A percentile compares a stretch with the other conserved stretches of the same genome.
Evolutionary conservation across 2,888 invertebrate species (phyloP).

Genomic region (Muschampia plurimacula): DNA sequence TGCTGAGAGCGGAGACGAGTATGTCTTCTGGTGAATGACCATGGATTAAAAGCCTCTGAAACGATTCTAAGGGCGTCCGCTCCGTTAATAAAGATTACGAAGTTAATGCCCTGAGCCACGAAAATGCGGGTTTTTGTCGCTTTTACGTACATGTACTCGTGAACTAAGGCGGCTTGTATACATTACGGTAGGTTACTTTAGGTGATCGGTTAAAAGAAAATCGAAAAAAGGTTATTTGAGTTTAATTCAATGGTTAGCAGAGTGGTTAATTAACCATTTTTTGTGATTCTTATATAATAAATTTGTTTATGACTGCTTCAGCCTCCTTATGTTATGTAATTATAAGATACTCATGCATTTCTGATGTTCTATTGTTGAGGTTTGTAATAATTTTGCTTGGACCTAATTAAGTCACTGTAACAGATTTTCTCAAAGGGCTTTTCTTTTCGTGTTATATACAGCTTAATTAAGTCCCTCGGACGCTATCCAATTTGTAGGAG

Average conservation of each 20-base stretch:
- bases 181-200: slow-evolving; percentile 17
- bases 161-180: slow-evolving; percentile 27
- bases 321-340: background rate
- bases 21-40: slow-evolving; percentile 43
- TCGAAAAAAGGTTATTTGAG: background rate
- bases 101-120: slow-evolving; percentile 45
- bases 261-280: background rate
- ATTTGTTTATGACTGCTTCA: background rate
- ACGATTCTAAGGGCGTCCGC: slow-evolving; percentile 48
- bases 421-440: too few species aligned
- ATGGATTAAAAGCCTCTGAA: slow-evolving; percentile 47
- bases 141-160: slow-evolving; percentile 33
- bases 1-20: slow-evolving; percentile 15
- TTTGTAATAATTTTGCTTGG: too few species aligned
- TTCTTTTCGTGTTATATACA: too few species aligned
- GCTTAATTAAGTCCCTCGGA: too few species aligned
- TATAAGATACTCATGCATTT: too few species aligned
- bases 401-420: too few species aligned
- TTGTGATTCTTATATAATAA: background rate
- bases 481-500: too few species aligned
- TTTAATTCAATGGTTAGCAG: background rate
- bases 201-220: slow-evolving; percentile 2
- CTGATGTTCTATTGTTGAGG: too few species aligned
- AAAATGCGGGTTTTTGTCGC: slow-evolving; percentile 33
- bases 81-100: slow-evolving; percentile 61